Evolutionary conservation across 2,888 invertebrate species (phyloP).

Genomic region (Xestoiulus laeticollis): DNA sequence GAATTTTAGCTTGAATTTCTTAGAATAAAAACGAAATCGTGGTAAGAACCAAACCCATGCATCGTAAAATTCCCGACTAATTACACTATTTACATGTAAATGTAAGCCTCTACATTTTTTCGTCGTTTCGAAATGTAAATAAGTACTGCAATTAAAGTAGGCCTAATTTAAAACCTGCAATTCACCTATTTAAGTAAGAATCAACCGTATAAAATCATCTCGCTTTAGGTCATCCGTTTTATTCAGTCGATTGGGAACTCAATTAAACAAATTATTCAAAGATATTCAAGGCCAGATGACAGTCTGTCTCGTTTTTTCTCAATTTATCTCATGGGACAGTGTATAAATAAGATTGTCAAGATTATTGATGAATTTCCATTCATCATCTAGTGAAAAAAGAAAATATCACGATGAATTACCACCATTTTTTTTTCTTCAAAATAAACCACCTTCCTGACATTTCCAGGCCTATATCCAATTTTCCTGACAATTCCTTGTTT

Average conservation of each 20-base stretch:
- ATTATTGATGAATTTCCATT: background rate
- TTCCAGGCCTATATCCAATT: no score
- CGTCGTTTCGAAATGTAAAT: background rate
- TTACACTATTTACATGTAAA: background rate
- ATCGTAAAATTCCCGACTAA: background rate
- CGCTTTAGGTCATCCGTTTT: background rate
- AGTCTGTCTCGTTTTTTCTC: no score
- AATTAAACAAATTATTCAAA: background rate
- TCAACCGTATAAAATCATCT: background rate
- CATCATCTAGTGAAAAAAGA: no score
- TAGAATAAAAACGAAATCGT: background rate
- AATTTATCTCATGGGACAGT: background rate
- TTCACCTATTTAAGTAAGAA: background rate
- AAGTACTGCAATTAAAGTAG: background rate
- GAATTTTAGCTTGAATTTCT: background rate
- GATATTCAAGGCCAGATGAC: background rate
- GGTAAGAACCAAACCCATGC: background rate
- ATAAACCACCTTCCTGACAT: no score
- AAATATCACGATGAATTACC: no score
- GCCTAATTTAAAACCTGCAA: background rate
- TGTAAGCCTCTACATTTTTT: background rate
- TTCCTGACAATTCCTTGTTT: no score
- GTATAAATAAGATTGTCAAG: background rate
- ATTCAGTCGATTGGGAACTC: background rate
- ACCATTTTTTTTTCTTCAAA: no score